Percentiles rank a stretch among this genome's conserved stretches.
These are phyloP conservation scores for Tetrao urogallus DNA, from an alignment of 2,113 vertebrate species.

Conservation along the genomic window DNA sequence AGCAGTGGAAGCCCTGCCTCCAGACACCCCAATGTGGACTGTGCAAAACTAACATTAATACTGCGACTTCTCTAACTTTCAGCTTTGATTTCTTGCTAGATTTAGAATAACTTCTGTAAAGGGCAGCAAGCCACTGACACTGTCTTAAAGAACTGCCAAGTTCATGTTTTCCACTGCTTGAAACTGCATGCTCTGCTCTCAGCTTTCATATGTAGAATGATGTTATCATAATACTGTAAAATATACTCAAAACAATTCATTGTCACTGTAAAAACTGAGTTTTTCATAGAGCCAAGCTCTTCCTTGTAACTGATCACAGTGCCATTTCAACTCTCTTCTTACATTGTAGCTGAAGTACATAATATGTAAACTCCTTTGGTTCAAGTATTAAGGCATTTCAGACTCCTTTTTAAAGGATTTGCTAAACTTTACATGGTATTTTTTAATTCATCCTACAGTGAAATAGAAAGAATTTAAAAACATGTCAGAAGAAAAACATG, in stretches of 20 bases:
- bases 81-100: not conserved
- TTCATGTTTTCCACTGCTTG: rapidly evolving
- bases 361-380: slow-evolving; percentile 82
- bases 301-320: not conserved
- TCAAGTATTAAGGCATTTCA: slow-evolving; percentile 85
- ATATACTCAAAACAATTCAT: not conserved
- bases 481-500: slow-evolving; percentile 76
- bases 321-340: not conserved
- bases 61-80: not conserved
- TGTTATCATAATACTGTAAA: not conserved
- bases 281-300: not conserved
- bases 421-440: slow-evolving; percentile 56
- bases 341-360: slow-evolving; percentile 8
- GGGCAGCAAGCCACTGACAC: not conserved
- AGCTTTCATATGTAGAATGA: rapidly evolving
- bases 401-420: slow-evolving; percentile 75
- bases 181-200: not conserved
- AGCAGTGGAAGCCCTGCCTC: not conserved
- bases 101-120: not conserved
- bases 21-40: not conserved
- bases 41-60: not conserved
- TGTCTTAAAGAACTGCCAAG: not conserved
- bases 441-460: slow-evolving; percentile 67
- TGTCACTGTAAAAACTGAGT: not conserved
- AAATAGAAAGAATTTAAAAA: slow-evolving; percentile 80